Conservation (phyloP, 2,888 invertebrate species). For the Eucriotettix oculatus region DNA sequence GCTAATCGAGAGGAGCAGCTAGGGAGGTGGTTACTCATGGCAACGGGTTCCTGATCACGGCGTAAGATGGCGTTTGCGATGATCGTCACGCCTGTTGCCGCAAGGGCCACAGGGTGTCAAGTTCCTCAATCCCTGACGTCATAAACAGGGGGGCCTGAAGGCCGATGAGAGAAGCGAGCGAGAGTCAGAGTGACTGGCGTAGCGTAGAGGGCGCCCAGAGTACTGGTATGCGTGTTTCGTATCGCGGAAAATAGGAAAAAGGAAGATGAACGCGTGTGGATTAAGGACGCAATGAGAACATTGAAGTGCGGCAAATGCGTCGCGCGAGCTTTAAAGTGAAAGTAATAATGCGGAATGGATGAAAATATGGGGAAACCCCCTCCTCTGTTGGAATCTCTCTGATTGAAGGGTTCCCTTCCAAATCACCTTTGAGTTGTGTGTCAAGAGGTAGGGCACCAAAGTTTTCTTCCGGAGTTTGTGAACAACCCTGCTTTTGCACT, state of each 20-base stretch:
- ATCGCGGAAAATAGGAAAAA: background rate
- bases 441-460: background rate
- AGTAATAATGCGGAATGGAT: background rate
- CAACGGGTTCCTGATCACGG: conserved; percentile 5
- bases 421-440: background rate
- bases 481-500: background rate
- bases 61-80: conserved; percentile 6
- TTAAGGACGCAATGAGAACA: background rate
- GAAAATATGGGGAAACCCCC: conserved; percentile 1
- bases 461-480: background rate
- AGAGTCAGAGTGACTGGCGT: background rate
- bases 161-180: conserved; percentile 2
- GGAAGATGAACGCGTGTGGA: background rate
- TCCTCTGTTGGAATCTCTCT: background rate
- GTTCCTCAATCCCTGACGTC: conserved; percentile 2
- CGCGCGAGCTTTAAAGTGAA: no score
- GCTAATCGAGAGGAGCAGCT: background rate
- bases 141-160: conserved; percentile 2
- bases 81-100: conserved; percentile 5
- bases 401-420: background rate
- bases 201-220: background rate
- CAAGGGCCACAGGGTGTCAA: conserved; percentile 2
- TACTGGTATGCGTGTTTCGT: background rate
- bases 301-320: background rate
- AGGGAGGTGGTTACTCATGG: conserved; percentile 4